These are phyloP conservation scores for Plebejus melissa DNA, from an alignment of 2,888 invertebrate genomes.

Conservation along the genomic window DNA sequence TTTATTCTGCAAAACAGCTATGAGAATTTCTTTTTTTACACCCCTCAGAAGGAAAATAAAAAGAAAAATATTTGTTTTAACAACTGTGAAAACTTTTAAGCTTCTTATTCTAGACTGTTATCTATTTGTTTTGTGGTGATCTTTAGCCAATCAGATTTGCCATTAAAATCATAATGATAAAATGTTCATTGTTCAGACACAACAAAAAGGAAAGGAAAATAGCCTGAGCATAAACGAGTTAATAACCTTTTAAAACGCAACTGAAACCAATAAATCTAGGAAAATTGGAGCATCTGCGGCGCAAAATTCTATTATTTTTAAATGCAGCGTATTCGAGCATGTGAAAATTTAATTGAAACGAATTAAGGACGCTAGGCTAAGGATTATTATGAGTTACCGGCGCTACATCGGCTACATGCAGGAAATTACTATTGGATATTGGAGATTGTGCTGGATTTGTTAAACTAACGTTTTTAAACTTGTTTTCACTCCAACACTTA, in stretches of 20 bases:
- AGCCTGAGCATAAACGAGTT: background rate
- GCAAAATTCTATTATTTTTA: constrained; percentile 25
- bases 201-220: background rate
- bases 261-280: constrained; percentile 2
- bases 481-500: no score
- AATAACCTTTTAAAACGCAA: constrained; percentile 3
- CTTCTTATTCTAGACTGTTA: no score
- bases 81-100: no score
- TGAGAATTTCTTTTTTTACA: no score
- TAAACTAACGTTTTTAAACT: background rate
- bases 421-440: constrained; percentile 44
- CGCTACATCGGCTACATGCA: constrained; percentile 42
- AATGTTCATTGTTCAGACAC: no score
- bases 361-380: constrained; percentile 26
- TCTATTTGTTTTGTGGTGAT: no score
- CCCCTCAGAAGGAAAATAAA: no score
- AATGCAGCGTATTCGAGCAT: constrained; percentile 19
- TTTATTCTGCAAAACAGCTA: no score
- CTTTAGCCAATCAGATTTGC: no score
- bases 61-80: no score
- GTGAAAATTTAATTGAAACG: constrained; percentile 27
- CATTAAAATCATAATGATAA: no score
- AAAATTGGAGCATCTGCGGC: constrained; percentile 10
- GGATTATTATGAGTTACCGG: constrained; percentile 55
- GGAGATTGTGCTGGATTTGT: constrained; percentile 26